These are phyloP conservation scores for Cyrtorhinus lividipennis DNA, from an alignment of 1,140 invertebrate genomes.

Conservation along the genomic window DNA sequence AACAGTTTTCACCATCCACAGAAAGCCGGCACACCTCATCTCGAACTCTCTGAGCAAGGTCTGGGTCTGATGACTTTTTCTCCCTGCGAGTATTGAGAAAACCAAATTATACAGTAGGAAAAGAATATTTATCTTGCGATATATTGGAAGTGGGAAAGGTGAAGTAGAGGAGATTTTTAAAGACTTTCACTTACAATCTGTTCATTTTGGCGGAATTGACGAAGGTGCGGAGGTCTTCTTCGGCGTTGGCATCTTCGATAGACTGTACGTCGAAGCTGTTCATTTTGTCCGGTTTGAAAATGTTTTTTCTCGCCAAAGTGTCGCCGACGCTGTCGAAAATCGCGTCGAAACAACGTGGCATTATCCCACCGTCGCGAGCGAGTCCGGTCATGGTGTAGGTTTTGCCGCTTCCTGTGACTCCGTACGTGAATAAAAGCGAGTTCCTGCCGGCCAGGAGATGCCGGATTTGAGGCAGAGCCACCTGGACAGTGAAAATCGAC, in stretches of 20 bases:
- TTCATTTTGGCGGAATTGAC: not conserved
- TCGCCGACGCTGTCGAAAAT: conserved; percentile 79
- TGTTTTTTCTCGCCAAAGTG: conserved; percentile 61
- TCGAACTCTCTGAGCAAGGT: conserved; percentile 30
- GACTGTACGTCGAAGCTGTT: conserved; percentile 86
- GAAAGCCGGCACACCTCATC: conserved; percentile 46
- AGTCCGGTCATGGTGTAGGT: conserved; percentile 81
- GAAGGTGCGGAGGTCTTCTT: conserved; percentile 34
- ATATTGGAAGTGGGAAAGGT: not conserved
- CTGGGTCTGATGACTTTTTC: conserved; percentile 29
- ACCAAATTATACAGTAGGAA: not conserved
- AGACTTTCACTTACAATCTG: not conserved
- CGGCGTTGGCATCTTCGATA: conserved; percentile 73
- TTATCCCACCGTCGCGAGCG: conserved; percentile 43
- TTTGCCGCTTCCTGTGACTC: conserved; percentile 91
- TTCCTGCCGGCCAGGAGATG: conserved; percentile 67
- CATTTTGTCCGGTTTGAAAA: conserved; percentile 83
- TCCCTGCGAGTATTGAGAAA: not conserved
- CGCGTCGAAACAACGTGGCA: conserved; percentile 68
- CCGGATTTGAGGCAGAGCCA: conserved; percentile 75
- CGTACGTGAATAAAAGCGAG: conserved; percentile 86
- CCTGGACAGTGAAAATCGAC: conserved; percentile 60
- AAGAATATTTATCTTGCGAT: not conserved
- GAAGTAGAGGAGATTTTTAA: not conserved
- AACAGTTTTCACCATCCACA: conserved; percentile 66